Evolutionary conservation across 2,113 vertebrate species (phyloP), one percentile per base, ranked within the genome.

Genomic region (Salvelinus sp.): DNA sequence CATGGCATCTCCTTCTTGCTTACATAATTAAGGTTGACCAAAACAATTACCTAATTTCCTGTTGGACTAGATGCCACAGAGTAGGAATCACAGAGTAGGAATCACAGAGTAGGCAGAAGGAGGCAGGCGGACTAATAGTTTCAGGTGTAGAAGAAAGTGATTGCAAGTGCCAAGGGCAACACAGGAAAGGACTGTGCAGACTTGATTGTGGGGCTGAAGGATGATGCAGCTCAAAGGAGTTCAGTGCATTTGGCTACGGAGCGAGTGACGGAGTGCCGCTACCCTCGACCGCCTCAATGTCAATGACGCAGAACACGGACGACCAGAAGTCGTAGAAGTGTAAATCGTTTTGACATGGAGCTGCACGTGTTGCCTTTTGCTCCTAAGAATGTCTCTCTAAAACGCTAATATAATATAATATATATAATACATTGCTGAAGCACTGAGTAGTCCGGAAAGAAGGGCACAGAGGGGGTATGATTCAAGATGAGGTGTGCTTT

Each of bases 41-140:
- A 85, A 79, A 76, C 28, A 69, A 87, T 91, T 86, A 82, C 80
- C 80, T 87, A 81, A 87, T 88, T 88, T 92, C 88, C 88, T 89
- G 73, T 80, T 71, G 1, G 58, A 22, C 58, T 10, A 22, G 20
- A n/a, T 83, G 69, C 76, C 87, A 71, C 62, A 74, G 75, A 25
- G 25, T 1, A 25, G 25, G 25, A 25, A 23, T 23, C 77, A 76
- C 64, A 72, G 81, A 75, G 87, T 83, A 79, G 85, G 70, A 23
- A 25, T 25, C 77, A 76, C 64, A 72, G 81, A 75, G 87, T 83
- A 79, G 85, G 70, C 78, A 72, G 65, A 3, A 75, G 57, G 82
- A 85, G 10, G n/a, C 58, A 9, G 18, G 58, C 78, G 72, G 60
- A 4, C 76, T 65, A 82, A 85, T 77, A 78, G 74, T 84, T 86